Conservation (phyloP, 2,888 invertebrate species). For the Netelia fuscicornis region DNA sequence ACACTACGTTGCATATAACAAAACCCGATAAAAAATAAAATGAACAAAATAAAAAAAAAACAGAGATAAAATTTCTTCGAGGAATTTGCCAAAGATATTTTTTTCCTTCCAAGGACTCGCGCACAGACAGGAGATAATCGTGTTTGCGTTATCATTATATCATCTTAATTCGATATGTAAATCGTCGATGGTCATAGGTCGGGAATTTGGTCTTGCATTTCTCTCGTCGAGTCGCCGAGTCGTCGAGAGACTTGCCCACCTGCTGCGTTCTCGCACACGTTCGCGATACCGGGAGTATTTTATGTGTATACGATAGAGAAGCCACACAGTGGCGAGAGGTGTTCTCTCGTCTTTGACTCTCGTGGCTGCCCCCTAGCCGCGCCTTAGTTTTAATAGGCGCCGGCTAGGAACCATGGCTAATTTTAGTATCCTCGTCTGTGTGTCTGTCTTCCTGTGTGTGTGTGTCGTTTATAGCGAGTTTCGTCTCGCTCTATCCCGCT, state of each 20-base stretch:
- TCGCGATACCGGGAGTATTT: neutral
- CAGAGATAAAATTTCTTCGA: neutral
- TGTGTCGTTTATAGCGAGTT: neutral
- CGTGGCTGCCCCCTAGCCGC: constrained; percentile 33
- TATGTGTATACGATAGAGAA: constrained; percentile 33
- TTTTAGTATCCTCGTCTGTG: constrained; percentile 51
- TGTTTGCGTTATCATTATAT: constrained; percentile 18
- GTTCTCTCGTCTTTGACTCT: constrained; percentile 41
- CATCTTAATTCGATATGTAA: constrained; percentile 63
- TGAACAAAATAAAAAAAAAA: neutral
- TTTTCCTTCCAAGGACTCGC: too few species aligned
- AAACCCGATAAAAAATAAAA: neutral
- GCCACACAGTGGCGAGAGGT: constrained; percentile 33
- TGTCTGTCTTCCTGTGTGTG: neutral
- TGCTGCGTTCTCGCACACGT: constrained; percentile 58
- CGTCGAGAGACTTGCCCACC: constrained; percentile 52
- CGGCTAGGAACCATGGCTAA: constrained; percentile 60
- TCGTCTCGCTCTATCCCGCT: neutral
- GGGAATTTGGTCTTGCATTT: constrained; percentile 57
- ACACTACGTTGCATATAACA: too few species aligned
- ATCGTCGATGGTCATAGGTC: constrained; percentile 62
- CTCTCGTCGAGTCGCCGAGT: constrained; percentile 6
- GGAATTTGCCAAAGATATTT: neutral
- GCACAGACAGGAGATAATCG: too few species aligned
- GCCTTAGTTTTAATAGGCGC: constrained; percentile 57